Conservation (phyloP, 2,113 vertebrate species). For the Dicentrarchus labrax region DNA sequence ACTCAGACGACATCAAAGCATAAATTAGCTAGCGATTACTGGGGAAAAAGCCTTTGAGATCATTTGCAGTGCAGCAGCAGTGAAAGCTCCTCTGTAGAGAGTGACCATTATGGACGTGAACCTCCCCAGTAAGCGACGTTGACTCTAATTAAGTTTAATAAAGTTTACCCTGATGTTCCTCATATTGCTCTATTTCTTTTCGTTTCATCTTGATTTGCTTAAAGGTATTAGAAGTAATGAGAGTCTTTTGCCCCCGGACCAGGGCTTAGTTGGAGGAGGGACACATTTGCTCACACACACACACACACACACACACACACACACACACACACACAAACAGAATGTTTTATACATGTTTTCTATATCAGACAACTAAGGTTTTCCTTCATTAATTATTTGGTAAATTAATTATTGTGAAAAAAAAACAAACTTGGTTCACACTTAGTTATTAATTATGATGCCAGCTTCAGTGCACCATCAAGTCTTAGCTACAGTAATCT, state of each 20-base stretch:
- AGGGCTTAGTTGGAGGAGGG: conserved; percentile 77
- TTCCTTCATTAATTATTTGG: conserved; percentile 84
- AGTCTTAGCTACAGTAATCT: conserved; percentile 10
- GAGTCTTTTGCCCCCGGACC: conserved; percentile 81
- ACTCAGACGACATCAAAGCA: conserved; percentile 86
- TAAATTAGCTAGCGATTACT: conserved; percentile 84
- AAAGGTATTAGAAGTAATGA: conserved; percentile 86
- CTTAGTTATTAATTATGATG: conserved; percentile 60
- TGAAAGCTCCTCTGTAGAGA: conserved; percentile 65
- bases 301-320: conserved; percentile 16
- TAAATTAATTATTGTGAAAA: conserved; percentile 74
- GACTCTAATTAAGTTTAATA: conserved; percentile 89
- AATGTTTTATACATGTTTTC: conserved; percentile 83
- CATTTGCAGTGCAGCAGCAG: conserved; percentile 74
- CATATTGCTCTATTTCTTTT: conserved; percentile 76
- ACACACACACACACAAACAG: conserved; percentile 58
- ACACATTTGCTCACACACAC: conserved; percentile 67
- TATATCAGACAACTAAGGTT: conserved; percentile 69
- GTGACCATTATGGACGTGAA: conserved; percentile 81
- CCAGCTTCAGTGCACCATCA: conserved; percentile 47
- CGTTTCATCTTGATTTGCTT: conserved; percentile 85
- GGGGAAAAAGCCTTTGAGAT: conserved; percentile 83
- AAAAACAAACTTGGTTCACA: conserved; percentile 54
- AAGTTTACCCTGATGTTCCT: conserved; percentile 81
- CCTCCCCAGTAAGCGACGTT: conserved; percentile 79